phyloP scores from a whole-genome alignment of 1,140 invertebrate genomes.

The Drosophila repletoides region DNA sequence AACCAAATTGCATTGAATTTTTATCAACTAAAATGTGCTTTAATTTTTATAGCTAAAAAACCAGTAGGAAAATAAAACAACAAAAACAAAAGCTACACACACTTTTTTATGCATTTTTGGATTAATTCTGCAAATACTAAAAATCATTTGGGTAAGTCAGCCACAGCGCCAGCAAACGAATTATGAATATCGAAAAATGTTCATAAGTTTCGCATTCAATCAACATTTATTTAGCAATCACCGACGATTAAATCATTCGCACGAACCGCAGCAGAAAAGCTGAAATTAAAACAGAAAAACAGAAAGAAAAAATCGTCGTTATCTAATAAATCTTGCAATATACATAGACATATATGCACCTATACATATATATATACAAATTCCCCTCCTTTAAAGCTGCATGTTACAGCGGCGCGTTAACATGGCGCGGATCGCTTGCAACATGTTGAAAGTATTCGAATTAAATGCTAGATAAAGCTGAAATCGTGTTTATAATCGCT shows the following conservation, averaged over 20 bases:
- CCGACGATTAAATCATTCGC: conserved; percentile 65
- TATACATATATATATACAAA: not conserved
- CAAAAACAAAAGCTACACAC: not conserved
- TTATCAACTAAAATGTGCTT: conserved; percentile 34
- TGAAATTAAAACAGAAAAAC: not conserved
- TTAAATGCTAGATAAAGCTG: conserved; percentile 36
- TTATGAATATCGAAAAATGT: too few species aligned
- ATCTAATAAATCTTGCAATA: conserved; percentile 78
- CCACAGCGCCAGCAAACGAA: too few species aligned
- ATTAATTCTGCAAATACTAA: conserved; percentile 50
- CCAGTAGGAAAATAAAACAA: conserved; percentile 12
- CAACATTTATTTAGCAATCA: conserved; percentile 37
- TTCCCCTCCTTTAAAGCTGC: not conserved
- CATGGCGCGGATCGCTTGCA: conserved; percentile 53
- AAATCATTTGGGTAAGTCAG: conserved; percentile 32
- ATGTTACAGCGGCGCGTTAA: conserved; percentile 35
- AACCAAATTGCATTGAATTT: conserved; percentile 46
- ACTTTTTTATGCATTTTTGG: conserved; percentile 42
- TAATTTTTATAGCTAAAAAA: conserved; percentile 18
- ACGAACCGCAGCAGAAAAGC: conserved; percentile 42
- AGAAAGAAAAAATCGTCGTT: conserved; percentile 61
- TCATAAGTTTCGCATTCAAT: conserved; percentile 41
- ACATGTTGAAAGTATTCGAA: conserved; percentile 54
- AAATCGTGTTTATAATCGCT: conserved; percentile 12
- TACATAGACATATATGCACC: conserved; percentile 21